Evolutionary conservation across 2,113 vertebrate species (phyloP), one percentile per base, ranked within the genome.

Genomic region (Syngnathus floridae): DNA sequence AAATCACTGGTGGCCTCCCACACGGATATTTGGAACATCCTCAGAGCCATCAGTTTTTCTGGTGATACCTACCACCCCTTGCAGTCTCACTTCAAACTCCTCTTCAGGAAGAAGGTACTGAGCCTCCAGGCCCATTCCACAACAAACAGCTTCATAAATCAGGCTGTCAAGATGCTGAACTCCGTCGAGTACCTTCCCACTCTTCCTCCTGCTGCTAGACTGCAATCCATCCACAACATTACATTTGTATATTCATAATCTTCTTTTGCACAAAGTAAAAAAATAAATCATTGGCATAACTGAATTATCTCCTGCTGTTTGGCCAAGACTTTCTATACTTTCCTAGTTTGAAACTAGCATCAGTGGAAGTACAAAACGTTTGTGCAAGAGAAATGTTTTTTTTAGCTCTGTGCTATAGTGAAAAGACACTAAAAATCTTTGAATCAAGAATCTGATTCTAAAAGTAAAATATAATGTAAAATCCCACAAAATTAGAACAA

Each of bases 91-190:
- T 31, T 56, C 51, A 12, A 54, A 1, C 51, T 54, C 11, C n/a
- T 54, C 51, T 26, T 54, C 13, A 31, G 54, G 26, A 56, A 35
- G 54, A 56, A 35, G 54, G 26, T 35, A 35, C 54, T 17, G 31
- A 56, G 54, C 54, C 54, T 54, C 13, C 54, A 16, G 22, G 26
- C 26, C 26, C 13, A 35, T 54, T 54, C 4, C 51, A 22, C 51
- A 26, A 54, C 51, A 55, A 56, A 56, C 54, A 31, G 26, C 54
- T 56, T 56, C 54, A 56, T 56, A 56, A 56, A 56, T 56, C 54
- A 56, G 5, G 14, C 54, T 56, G 54, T 35, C 54, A 35, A 31
- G 54, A 35, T 56, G 54, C 26, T 31, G 12, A 31, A 56, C 26
- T 56, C 12, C 13, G 12, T 55, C 22, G 12, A 31, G 12, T 26